A percentile compares a stretch with the other conserved stretches of the same genome.
phyloP scores from a whole-genome alignment of 2,888 invertebrate genomes.

The Tipula helvola region DNA sequence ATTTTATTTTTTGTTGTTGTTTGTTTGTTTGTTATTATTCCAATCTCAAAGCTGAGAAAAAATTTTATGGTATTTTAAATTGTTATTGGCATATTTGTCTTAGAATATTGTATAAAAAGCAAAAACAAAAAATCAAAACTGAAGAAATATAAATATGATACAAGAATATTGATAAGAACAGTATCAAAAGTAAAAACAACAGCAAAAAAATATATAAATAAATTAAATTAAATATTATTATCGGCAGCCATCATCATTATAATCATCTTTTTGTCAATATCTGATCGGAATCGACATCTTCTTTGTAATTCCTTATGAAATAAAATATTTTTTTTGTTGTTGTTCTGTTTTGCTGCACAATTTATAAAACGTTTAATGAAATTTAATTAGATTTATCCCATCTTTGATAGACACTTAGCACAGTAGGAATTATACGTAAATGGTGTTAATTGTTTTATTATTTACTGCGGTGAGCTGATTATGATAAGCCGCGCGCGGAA shows the following conservation, averaged over 20 bases:
- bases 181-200: neutral
- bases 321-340: neutral
- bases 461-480: neutral
- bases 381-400: neutral
- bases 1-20: neutral
- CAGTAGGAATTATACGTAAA: neutral
- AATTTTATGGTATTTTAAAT: neutral
- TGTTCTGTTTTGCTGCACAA: neutral
- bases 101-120: neutral
- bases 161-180: neutral
- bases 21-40: neutral
- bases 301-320: neutral
- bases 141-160: neutral
- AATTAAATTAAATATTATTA: neutral
- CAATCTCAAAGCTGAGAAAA: neutral
- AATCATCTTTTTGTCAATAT: neutral
- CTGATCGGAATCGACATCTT: neutral
- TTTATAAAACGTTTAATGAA: neutral
- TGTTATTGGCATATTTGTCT: slow-evolving; percentile 8
- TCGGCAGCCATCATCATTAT: neutral
- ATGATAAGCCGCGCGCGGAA: neutral
- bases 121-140: neutral
- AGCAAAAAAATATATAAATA: neutral
- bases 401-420: neutral
- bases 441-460: neutral